Percentiles rank a stretch among this genome's conserved stretches.
Evolutionary conservation across 2,888 invertebrate species (phyloP).

Genomic region (Pyrrhia umbra): DNA sequence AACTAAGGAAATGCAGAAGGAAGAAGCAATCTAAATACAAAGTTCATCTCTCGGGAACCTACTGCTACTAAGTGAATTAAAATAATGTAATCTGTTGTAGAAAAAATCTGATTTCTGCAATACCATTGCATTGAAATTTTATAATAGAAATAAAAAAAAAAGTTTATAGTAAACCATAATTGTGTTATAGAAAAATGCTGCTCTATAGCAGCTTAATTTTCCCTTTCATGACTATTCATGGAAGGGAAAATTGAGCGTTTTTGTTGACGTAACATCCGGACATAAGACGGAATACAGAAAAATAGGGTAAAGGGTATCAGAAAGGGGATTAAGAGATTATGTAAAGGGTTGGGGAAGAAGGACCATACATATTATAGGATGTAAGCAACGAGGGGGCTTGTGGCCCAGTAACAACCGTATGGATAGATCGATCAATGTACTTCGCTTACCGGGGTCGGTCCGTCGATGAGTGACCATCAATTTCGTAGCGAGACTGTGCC

Average conservation of each 20-base stretch:
- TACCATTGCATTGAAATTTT: no score
- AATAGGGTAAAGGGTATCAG: conserved; percentile 8
- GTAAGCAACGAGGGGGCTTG: conserved; percentile 5
- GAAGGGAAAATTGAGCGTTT: not conserved
- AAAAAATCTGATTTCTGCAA: no score
- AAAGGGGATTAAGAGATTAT: conserved; percentile 36
- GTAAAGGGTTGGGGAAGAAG: not conserved
- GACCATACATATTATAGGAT: conserved; percentile 8
- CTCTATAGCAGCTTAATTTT: no score
- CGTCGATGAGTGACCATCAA: not conserved
- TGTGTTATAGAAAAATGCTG: not conserved
- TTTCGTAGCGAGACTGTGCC: no score
- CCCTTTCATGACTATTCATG: no score
- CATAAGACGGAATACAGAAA: conserved; percentile 24
- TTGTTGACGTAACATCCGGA: conserved; percentile 25
- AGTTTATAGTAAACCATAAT: not conserved
- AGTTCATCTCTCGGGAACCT: no score
- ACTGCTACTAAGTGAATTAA: no score
- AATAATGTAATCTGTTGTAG: no score
- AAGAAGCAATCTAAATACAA: no score
- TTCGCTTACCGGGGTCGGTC: not conserved
- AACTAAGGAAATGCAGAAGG: no score
- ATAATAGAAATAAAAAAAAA: no score
- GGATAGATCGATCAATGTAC: not conserved
- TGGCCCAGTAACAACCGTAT: not conserved